Conservation (phyloP, 1,140 invertebrate genomes). For the Oscheius sp. region DNA sequence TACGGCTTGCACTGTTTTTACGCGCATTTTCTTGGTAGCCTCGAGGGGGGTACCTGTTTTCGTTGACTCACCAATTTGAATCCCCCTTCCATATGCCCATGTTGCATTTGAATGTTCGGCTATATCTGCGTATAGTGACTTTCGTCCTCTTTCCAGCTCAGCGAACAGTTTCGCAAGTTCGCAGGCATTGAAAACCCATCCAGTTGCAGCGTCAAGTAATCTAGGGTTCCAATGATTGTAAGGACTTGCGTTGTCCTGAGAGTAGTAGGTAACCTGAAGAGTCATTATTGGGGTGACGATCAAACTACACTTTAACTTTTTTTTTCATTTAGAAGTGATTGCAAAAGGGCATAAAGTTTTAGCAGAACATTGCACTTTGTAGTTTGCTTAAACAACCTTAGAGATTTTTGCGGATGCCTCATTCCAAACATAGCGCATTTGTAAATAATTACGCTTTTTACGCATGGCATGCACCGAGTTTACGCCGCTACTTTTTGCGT, state of each 20-base stretch:
- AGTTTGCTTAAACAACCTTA: too few species aligned
- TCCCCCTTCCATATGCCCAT: constrained; percentile 24
- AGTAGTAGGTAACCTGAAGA: constrained; percentile 40
- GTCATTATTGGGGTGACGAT: not conserved
- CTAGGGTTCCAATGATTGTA: constrained; percentile 33
- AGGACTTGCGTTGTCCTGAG: constrained; percentile 38
- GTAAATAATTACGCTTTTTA: too few species aligned
- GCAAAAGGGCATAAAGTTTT: too few species aligned
- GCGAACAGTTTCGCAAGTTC: constrained; percentile 18
- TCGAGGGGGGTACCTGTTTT: too few species aligned
- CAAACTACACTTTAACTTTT: not conserved
- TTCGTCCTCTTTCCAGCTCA: constrained; percentile 12
- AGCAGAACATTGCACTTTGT: too few species aligned
- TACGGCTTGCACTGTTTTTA: too few species aligned
- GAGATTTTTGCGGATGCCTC: too few species aligned
- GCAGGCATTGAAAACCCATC: constrained; percentile 20
- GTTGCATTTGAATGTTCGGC: not conserved
- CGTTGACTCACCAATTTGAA: constrained; percentile 13
- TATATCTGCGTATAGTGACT: not conserved
- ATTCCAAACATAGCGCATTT: too few species aligned
- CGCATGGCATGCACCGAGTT: too few species aligned
- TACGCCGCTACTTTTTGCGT: too few species aligned
- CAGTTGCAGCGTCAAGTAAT: constrained; percentile 24
- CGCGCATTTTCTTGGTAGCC: too few species aligned
- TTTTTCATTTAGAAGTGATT: too few species aligned